Evolutionary conservation across 2,797 vertebrate genomes (phyloP).

Genomic region (Pantherophis vulpinus): DNA sequence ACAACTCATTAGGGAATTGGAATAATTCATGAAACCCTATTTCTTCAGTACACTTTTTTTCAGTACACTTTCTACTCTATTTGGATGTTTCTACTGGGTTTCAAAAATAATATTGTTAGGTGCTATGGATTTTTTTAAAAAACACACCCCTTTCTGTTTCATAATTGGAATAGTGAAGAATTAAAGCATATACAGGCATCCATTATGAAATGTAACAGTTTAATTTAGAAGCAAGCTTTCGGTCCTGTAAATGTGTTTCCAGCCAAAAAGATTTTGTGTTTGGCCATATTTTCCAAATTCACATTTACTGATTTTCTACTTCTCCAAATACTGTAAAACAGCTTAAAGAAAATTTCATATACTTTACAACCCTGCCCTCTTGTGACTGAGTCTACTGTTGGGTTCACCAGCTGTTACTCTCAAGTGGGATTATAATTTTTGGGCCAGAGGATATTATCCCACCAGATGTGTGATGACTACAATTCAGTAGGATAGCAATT

Average conservation of each 20-base stretch:
- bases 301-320: fast-evolving
- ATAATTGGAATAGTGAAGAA: background rate
- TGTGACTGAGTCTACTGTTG: background rate
- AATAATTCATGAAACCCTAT: background rate
- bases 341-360: background rate
- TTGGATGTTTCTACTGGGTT: background rate
- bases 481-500: background rate
- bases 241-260: background rate
- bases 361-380: background rate
- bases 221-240: conserved; percentile 4
- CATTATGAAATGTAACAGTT: background rate
- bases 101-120: background rate
- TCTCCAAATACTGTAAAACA: conserved; percentile 13
- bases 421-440: background rate
- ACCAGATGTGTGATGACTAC: background rate
- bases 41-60: background rate
- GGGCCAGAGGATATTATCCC: background rate
- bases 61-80: background rate
- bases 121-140: background rate
- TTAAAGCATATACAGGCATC: background rate
- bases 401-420: background rate
- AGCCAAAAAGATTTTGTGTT: background rate
- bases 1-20: background rate
- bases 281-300: background rate
- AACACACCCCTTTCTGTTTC: background rate